Evolutionary conservation across 2,113 vertebrate species (phyloP).

Genomic region (Eulacestoma nigropectus): DNA sequence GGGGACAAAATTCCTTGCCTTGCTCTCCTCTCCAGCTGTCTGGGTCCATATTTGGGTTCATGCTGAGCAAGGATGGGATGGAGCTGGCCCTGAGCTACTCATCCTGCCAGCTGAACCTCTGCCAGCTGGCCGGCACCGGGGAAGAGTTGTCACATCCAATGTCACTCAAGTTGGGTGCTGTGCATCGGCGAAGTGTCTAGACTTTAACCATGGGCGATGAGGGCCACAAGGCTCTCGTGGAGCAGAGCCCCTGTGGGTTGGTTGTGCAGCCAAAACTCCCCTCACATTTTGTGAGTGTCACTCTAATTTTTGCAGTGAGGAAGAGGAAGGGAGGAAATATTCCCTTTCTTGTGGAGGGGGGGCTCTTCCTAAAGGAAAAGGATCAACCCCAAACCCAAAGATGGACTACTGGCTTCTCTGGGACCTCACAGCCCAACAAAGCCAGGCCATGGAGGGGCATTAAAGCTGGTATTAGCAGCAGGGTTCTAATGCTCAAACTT

Average conservation of each 20-base stretch:
- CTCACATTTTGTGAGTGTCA: background rate
- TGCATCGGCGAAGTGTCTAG: background rate
- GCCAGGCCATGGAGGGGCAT: background rate
- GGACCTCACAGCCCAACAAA: background rate
- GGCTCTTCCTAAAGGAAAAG: background rate
- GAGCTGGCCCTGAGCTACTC: background rate
- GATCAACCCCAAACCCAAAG: background rate
- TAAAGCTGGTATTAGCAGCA: background rate
- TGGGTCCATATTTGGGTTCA: background rate
- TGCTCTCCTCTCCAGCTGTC: background rate
- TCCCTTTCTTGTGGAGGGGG: background rate
- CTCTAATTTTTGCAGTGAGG: background rate
- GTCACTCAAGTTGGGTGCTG: background rate
- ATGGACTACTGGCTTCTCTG: background rate
- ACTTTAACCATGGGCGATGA: background rate
- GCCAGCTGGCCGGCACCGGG: background rate
- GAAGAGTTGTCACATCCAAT: background rate
- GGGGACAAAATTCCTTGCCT: accelerated
- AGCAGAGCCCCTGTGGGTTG: background rate
- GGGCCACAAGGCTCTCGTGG: background rate
- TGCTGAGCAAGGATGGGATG: background rate
- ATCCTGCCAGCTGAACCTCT: background rate
- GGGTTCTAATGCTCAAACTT: background rate
- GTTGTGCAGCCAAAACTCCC: background rate
- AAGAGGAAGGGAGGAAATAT: background rate